Conservation (phyloP, 2,888 invertebrate genomes). For the Petrolisthes manimaculis region DNA sequence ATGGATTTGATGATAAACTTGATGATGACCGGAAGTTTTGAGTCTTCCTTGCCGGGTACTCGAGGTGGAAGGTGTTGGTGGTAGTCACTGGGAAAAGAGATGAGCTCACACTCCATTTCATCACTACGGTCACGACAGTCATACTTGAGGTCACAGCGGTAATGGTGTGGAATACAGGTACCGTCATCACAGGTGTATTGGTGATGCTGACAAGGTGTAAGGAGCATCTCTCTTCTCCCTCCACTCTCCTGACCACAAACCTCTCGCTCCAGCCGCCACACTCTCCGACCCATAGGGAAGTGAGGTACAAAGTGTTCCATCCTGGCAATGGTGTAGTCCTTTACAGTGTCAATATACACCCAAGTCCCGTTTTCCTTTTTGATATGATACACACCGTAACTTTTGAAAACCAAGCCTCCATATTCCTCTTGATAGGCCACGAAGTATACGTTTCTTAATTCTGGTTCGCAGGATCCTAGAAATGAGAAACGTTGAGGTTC, state of each 20-base stretch:
- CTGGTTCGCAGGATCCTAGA: slow-evolving; percentile 60
- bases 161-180: slow-evolving; percentile 59
- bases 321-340: slow-evolving; percentile 44
- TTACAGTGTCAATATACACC: slow-evolving; percentile 44
- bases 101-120: slow-evolving; percentile 59
- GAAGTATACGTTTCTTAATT: slow-evolving; percentile 63
- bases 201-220: slow-evolving; percentile 52
- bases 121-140: slow-evolving; percentile 63
- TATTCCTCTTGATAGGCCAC: slow-evolving; percentile 59
- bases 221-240: slow-evolving; percentile 39
- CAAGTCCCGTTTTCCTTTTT: slow-evolving; percentile 52
- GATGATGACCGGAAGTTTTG: slow-evolving; percentile 43
- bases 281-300: slow-evolving; percentile 63
- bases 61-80: slow-evolving; percentile 60
- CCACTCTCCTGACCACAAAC: slow-evolving; percentile 55
- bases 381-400: slow-evolving; percentile 63
- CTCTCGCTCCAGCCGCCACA: slow-evolving; percentile 51
- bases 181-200: slow-evolving; percentile 64
- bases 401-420: slow-evolving; percentile 51
- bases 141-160: slow-evolving; percentile 64
- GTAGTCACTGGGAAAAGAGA: slow-evolving; percentile 59
- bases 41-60: slow-evolving; percentile 28
- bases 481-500: slow-evolving; percentile 56
- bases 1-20: slow-evolving; percentile 56
- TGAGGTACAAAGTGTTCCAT: slow-evolving; percentile 50